Evolutionary conservation across 1,140 invertebrate genomes (phyloP).

Genomic region (Chironomus striatipennis): DNA sequence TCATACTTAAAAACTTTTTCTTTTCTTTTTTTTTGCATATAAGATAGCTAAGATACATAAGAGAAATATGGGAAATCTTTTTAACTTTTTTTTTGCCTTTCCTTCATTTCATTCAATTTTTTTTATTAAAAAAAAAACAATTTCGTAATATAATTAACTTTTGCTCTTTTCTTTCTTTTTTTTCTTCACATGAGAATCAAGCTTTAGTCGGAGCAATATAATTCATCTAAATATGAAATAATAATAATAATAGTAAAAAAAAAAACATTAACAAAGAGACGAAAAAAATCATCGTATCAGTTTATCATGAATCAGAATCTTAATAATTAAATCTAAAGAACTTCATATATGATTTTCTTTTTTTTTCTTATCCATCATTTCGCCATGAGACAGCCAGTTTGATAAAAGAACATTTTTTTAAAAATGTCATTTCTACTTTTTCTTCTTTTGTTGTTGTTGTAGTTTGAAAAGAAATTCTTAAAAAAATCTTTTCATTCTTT

Average conservation of each 20-base stretch:
- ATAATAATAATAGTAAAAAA: neutral
- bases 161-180: too few species aligned
- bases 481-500: neutral
- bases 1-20: neutral
- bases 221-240: neutral
- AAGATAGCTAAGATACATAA: neutral
- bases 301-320: neutral
- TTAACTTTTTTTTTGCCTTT: neutral
- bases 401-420: neutral
- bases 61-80: too few species aligned
- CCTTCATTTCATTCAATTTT: neutral
- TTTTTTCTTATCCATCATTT: neutral
- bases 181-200: too few species aligned
- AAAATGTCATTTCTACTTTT: neutral
- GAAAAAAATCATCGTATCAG: neutral
- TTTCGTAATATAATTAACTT: too few species aligned
- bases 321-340: neutral
- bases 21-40: neutral
- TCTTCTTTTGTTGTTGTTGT: too few species aligned
- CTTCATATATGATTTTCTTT: neutral
- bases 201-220: neutral
- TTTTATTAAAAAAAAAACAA: too few species aligned
- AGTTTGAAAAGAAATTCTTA: too few species aligned
- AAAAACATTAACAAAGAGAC: slow-evolving; percentile 5
- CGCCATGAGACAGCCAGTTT: neutral